Base-by-base conservation (phyloP, 2,113 vertebrate genomes). In the Trinectes maculatus region DNA sequence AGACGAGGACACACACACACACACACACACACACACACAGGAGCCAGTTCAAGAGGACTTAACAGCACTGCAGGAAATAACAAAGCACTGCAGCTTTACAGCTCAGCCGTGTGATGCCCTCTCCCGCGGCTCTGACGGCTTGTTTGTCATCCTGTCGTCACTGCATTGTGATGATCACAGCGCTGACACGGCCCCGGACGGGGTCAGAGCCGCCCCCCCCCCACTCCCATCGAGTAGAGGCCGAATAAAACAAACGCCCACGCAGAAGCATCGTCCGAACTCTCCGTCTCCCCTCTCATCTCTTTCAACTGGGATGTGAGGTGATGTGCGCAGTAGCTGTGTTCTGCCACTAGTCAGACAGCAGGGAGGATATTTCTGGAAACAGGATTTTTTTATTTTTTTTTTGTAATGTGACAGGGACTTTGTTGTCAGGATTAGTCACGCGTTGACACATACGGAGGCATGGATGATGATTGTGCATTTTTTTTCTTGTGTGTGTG, bases 281-380 rank as follows among this genome's bases (percentile, higher is more conserved):
- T 61, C 71, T 77, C 46, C 40, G 15, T 18, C 34, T 44, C 66
- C 1, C 4, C 42, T 40, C 22, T 26, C 58, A 46, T 71, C 37
- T 66, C 62, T 57, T 78, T 76, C 51, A 74, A 52, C 70, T 80
- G 24, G 85, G 83, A 88, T 89, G 47, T 4, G 77, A 82, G 74
- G 57, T 80, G 83, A 89, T 47, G 43, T n/a, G n/a, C n/a, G n/a
- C n/a, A 62, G 70, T 75, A 71, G 65, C 68, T 71, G 82, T 57
- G 65, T 79, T 84, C 74, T 81, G 72, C 85, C 85, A 77, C 55
- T 74, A 76, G 60, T 65, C 57, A 69, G 74, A 66, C 48, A 75
- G 66, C 68, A 75, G 37, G 56, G 46, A 71, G 73, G 81, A 85
- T 88, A 80, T 88, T 85, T 88, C 71, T 82, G 80, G 63, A 85